Conservation (phyloP, 92 coral and sea anemone species). For the Porites rus region DNA sequence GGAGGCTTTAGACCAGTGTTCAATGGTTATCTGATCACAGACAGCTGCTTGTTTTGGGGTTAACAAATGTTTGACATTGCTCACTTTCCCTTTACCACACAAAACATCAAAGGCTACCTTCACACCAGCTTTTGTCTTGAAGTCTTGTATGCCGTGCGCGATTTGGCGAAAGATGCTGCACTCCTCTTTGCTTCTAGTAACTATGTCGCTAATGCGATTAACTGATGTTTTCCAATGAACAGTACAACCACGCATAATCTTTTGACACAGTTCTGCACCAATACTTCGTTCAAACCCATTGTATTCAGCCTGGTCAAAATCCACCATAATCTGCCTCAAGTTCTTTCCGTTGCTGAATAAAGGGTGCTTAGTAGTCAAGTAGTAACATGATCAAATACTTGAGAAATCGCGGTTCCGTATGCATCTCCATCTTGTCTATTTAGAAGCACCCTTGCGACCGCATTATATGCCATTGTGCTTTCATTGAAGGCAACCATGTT, state of each 20-base stretch:
- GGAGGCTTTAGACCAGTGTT: conserved; percentile 40
- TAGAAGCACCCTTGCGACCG: conserved; percentile 43
- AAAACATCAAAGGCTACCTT: conserved; percentile 38
- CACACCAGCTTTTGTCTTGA: conserved; percentile 25
- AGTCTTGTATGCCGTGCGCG: conserved; percentile 45
- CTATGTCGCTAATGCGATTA: conserved; percentile 49
- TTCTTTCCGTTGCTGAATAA: conserved; percentile 40
- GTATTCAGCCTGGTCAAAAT: conserved; percentile 67
- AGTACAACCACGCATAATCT: conserved; percentile 44
- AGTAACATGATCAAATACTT: conserved; percentile 57
- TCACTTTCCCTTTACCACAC: conserved; percentile 30
- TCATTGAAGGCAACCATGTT: conserved; percentile 43
- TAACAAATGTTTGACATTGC: conserved; percentile 25
- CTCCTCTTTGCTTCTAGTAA: conserved; percentile 39
- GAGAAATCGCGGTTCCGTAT: conserved; percentile 53
- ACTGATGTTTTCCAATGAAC: conserved; percentile 47
- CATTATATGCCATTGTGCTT: conserved; percentile 33
- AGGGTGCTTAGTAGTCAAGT: conserved; percentile 40
- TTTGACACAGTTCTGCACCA: conserved; percentile 35
- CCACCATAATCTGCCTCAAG: conserved; percentile 65
- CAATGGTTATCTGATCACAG: background rate
- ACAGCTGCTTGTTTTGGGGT: conserved; percentile 22
- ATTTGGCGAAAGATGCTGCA: conserved; percentile 25
- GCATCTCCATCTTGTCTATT: conserved; percentile 72
- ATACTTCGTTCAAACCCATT: conserved; percentile 51